Conservation (phyloP, 2,113 vertebrate genomes). For the Gila orcuttii region DNA sequence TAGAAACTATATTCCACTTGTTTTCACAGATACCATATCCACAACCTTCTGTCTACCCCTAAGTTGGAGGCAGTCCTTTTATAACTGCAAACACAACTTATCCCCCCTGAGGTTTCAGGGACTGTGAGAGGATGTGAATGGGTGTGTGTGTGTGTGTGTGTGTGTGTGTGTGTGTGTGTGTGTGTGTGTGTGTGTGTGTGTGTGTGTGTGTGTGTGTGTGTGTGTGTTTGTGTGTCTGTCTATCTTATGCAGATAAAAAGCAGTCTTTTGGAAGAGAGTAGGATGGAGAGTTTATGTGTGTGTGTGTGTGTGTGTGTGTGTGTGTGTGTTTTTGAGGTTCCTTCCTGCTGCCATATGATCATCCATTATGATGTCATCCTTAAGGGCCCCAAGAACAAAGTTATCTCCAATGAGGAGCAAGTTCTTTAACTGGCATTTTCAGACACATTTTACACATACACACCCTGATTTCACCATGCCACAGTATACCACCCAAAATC, state of each 20-base stretch:
- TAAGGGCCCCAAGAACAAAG: conserved; percentile 67
- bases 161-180: too few species aligned
- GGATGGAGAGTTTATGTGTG: not conserved
- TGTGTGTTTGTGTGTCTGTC: not conserved
- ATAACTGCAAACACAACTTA: conserved; percentile 33
- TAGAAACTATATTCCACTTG: not conserved
- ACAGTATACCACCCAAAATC: not conserved
- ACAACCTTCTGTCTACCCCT: conserved; percentile 37
- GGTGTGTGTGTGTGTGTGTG: not conserved
- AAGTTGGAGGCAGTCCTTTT: conserved; percentile 32
- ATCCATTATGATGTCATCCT: conserved; percentile 74
- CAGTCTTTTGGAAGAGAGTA: conserved; percentile 26
- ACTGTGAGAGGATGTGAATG: conserved; percentile 32
- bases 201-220: too few species aligned
- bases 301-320: conserved; percentile 2
- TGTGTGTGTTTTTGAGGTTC: conserved; percentile 40
- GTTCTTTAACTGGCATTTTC: conserved; percentile 33
- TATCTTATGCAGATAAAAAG: conserved; percentile 13
- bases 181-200: too few species aligned
- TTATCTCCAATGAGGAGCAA: conserved; percentile 68
- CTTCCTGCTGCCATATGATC: conserved; percentile 66
- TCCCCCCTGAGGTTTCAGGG: conserved; percentile 17
- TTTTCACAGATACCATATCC: conserved; percentile 15
- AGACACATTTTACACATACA: conserved; percentile 1
- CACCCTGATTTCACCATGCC: conserved; percentile 2